Base-by-base conservation (phyloP, 2,888 invertebrate species). In the Helicoverpa assulta region DNA sequence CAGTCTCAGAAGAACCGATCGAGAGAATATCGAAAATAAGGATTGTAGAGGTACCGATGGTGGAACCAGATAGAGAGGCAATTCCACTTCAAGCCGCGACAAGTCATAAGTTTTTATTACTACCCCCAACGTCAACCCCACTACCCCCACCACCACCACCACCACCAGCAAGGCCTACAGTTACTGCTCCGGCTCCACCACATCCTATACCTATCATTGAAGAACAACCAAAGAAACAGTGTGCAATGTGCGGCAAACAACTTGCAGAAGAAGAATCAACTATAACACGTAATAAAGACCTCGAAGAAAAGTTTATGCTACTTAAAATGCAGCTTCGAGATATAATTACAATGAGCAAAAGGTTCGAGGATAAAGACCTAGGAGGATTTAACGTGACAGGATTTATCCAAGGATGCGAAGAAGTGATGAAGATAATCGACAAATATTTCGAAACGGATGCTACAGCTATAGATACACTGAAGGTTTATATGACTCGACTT, bases 351-450 rank as follows among this genome's bases (percentile, higher is more conserved):
- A 50, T 83, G 1, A 85, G 85, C 5, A 83, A 82, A 70, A 55
- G 68, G 33, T 81, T 88, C 58, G 52, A 87, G n/a, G 69, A 29
- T 6, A 47, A 3, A n/a, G 6, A 5, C 10, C 3, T 55, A 6
- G 6, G 26, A 14, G 10, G 50, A 1, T 21, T n/a, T 0, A 19
- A 56, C 55, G 70, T 87, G 18, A 79, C 84, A 57, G 73, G 83
- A 54, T 86, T 88, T 72, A 68, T 84, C 1, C 65, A 60, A 33
- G 77, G 73, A 10, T 88, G 85, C 58, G 74, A 84, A 67, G 72
- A 73, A 29, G 74, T 86, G 2, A 78, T 82, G 40, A 68, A 78
- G 10, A 37, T 29, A 18, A 61, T 52, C 29, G 51, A 56, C 1
- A 56, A 55, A 0, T 14, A 26, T 14, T 21, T 18, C 12, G n/a